phyloP scores from a whole-genome alignment of 2,797 vertebrate genomes.

The Lepilemur septentrionalis region DNA sequence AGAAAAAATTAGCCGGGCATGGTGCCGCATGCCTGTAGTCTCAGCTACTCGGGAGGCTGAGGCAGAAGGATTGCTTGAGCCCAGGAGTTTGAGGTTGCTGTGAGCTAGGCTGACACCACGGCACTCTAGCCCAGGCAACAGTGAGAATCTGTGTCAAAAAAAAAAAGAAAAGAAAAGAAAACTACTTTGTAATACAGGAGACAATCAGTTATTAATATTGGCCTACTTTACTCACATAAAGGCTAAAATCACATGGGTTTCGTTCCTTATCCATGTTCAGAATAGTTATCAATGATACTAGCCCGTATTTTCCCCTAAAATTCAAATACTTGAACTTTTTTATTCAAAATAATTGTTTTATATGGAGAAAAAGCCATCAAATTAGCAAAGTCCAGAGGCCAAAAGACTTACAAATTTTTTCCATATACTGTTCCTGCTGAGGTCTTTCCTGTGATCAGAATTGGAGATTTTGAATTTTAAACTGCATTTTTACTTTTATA shows the following conservation, averaged over 20 bases:
- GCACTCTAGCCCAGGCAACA: too few species aligned
- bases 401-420: background rate
- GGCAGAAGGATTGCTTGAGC: too few species aligned
- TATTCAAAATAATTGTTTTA: slow-evolving; percentile 46
- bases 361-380: background rate
- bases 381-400: background rate
- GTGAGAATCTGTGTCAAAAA: too few species aligned
- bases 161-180: background rate
- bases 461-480: background rate
- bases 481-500: background rate
- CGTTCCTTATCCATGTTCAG: background rate
- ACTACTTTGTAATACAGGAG: background rate
- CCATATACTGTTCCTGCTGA: background rate
- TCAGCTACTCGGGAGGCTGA: too few species aligned
- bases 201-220: background rate
- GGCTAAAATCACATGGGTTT: background rate
- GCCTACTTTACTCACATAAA: background rate
- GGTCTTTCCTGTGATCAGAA: background rate
- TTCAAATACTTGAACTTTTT: slow-evolving; percentile 31
- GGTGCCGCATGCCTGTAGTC: too few species aligned
- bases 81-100: too few species aligned
- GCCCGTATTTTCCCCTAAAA: background rate
- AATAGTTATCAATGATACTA: background rate
- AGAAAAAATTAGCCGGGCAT: too few species aligned
- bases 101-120: too few species aligned